Percentiles rank a stretch among this genome's conserved stretches.
These are phyloP conservation scores for Lynx canadensis DNA, from an alignment of 2,113 vertebrate genomes.

Conservation along the genomic window DNA sequence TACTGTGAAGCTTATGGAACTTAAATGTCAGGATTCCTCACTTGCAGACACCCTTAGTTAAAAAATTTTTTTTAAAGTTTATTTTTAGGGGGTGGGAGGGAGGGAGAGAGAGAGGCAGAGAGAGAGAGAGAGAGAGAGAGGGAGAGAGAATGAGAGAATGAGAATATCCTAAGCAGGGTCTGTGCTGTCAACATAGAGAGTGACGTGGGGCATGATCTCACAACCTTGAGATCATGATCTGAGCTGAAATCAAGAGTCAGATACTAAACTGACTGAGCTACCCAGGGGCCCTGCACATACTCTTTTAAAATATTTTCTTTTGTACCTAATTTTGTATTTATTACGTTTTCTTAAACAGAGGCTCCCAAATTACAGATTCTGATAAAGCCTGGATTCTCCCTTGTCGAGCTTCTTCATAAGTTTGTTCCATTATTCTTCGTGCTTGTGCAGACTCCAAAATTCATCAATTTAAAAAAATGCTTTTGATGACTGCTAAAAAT, in stretches of 20 bases:
- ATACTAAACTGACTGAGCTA: too few relatives aligned
- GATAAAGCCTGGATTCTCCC: not conserved
- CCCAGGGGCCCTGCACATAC: too few relatives aligned
- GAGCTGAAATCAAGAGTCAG: too few relatives aligned
- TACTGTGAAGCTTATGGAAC: not conserved
- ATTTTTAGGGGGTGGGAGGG: too few relatives aligned
- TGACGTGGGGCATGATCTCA: too few relatives aligned
- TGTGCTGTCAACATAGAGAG: too few relatives aligned
- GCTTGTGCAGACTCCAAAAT: constrained; percentile 2
- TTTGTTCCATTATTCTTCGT: not conserved
- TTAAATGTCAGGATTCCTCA: not conserved
- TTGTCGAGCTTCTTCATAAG: not conserved
- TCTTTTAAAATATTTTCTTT: not conserved
- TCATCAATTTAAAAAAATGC: constrained; percentile 11
- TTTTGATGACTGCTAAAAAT: constrained; percentile 48
- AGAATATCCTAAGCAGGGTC: too few relatives aligned
- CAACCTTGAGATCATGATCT: too few relatives aligned
- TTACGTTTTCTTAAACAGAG: not conserved
- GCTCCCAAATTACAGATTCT: not conserved
- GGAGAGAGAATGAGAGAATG: too few relatives aligned
- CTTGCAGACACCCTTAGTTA: not conserved
- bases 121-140: too few relatives aligned
- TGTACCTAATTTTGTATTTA: not conserved
- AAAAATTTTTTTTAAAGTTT: too few relatives aligned
- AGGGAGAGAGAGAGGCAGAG: too few relatives aligned